These are phyloP conservation scores for Zaprionus bogoriensis DNA, from an alignment of 2,888 invertebrate species.

Conservation along the genomic window DNA sequence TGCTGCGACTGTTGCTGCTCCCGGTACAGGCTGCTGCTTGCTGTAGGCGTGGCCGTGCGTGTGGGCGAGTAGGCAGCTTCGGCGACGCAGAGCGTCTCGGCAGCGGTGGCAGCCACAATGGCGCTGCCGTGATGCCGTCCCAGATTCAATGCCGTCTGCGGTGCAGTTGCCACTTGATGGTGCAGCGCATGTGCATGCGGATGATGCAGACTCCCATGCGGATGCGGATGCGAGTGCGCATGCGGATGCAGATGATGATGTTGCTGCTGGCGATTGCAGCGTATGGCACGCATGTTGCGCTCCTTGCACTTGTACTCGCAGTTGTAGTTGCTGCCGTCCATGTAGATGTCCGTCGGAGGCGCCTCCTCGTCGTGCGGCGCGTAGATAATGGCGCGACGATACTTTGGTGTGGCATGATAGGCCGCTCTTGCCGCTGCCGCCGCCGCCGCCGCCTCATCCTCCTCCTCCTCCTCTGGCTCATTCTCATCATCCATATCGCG, in stretches of 20 bases:
- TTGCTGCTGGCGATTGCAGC: conserved; percentile 74
- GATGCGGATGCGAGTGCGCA: conserved; percentile 46
- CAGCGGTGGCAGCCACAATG: conserved; percentile 44
- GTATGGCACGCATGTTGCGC: conserved; percentile 78
- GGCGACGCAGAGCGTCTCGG: conserved; percentile 61
- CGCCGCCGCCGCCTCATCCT: background rate
- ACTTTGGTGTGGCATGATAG: conserved; percentile 58
- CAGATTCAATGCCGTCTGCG: conserved; percentile 74
- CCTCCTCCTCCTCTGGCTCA: conserved; percentile 39
- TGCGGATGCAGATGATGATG: conserved; percentile 30
- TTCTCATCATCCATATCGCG: conserved; percentile 54
- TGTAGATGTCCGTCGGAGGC: conserved; percentile 46
- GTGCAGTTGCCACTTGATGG: conserved; percentile 54
- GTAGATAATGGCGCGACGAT: conserved; percentile 60
- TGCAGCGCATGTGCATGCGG: conserved; percentile 42
- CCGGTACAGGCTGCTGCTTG: conserved; percentile 41
- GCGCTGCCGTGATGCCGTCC: conserved; percentile 63
- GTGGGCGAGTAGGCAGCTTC: conserved; percentile 78
- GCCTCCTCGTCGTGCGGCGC: conserved; percentile 52
- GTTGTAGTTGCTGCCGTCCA: conserved; percentile 68
- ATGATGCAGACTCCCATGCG: conserved; percentile 35
- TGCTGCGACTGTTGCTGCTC: conserved; percentile 48
- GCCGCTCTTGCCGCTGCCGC: conserved; percentile 9
- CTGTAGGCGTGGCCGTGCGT: conserved; percentile 41
- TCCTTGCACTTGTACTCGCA: conserved; percentile 81